Evolutionary conservation across 2,797 vertebrate species (phyloP).

Genomic region (Typhlichthys subterraneus): DNA sequence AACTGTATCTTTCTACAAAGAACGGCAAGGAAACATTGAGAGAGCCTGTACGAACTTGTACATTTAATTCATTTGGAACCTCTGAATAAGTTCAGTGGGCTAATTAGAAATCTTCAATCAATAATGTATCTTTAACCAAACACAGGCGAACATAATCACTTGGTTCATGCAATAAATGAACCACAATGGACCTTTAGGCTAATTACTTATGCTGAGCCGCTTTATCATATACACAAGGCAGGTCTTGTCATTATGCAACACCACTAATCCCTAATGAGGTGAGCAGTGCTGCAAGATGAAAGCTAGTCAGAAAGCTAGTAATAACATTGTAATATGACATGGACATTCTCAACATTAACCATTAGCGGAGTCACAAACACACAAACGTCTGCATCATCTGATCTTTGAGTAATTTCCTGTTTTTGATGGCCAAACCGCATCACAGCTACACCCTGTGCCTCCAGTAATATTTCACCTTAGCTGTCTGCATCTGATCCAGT

Average conservation of each 20-base stretch:
- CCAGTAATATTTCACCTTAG: conserved; percentile 48
- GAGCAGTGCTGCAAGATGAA: conserved; percentile 21
- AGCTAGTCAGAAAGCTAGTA: conserved; percentile 17
- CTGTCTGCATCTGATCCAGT: conserved; percentile 50
- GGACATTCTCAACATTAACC: conserved; percentile 21
- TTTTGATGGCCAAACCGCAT: conserved; percentile 13
- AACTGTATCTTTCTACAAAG: conserved; percentile 44
- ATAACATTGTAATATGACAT: background rate
- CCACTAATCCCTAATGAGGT: conserved; percentile 52
- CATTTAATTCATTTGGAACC: conserved; percentile 33
- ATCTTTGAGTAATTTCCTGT: background rate
- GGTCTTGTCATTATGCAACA: conserved; percentile 37
- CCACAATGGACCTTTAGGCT: conserved; percentile 21
- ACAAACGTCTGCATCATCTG: conserved; percentile 8
- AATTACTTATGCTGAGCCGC: conserved; percentile 36
- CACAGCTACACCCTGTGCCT: conserved; percentile 36
- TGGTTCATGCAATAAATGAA: conserved; percentile 16
- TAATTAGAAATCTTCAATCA: conserved; percentile 31
- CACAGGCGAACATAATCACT: conserved; percentile 2
- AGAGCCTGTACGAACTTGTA: conserved; percentile 23
- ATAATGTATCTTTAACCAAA: conserved; percentile 40
- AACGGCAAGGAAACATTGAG: conserved; percentile 26
- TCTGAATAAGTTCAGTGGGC: conserved; percentile 6
- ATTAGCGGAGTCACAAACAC: conserved; percentile 16
- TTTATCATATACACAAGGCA: conserved; percentile 38